These are phyloP conservation scores for Rhynchopsitta pachyrhyncha DNA, from an alignment of 2,113 vertebrate genomes.

Conservation along the genomic window DNA sequence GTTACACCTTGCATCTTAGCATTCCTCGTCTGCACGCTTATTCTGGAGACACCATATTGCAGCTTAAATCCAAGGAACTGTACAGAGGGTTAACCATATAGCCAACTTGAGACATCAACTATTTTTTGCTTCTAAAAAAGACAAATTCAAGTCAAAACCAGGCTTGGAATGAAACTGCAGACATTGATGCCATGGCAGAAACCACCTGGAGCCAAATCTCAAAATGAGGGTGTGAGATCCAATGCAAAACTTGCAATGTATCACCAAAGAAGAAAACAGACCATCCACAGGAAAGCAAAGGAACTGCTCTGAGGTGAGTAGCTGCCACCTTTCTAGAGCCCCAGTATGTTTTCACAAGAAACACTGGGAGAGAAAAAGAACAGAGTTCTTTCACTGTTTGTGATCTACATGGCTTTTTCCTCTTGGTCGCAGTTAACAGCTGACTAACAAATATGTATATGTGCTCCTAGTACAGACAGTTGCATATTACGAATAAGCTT, in stretches of 20 bases:
- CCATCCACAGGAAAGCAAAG: background rate
- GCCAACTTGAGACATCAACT: background rate
- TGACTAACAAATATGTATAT: background rate
- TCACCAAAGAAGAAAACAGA: background rate
- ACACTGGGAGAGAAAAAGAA: background rate
- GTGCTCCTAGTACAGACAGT: background rate
- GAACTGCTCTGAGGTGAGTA: background rate
- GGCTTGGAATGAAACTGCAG: background rate
- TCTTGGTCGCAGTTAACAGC: background rate
- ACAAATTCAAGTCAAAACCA: background rate
- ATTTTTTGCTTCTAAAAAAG: background rate
- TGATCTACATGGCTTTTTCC: background rate
- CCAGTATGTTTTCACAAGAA: background rate
- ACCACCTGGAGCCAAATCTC: background rate
- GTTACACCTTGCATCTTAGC: background rate
- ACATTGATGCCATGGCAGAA: background rate
- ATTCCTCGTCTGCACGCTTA: background rate
- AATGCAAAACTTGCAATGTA: background rate
- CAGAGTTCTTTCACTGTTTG: background rate
- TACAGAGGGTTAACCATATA: background rate
- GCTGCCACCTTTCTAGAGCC: background rate
- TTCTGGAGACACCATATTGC: background rate
- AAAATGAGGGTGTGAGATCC: background rate
- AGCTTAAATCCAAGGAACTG: background rate
- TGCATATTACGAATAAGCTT: background rate